Evolutionary conservation across 30 jellyfish, hydroid and myxozoan genomes (phyloP), one percentile per base, ranked within the genome.

Genomic region (Hydractinia symbiolongicarpus): DNA sequence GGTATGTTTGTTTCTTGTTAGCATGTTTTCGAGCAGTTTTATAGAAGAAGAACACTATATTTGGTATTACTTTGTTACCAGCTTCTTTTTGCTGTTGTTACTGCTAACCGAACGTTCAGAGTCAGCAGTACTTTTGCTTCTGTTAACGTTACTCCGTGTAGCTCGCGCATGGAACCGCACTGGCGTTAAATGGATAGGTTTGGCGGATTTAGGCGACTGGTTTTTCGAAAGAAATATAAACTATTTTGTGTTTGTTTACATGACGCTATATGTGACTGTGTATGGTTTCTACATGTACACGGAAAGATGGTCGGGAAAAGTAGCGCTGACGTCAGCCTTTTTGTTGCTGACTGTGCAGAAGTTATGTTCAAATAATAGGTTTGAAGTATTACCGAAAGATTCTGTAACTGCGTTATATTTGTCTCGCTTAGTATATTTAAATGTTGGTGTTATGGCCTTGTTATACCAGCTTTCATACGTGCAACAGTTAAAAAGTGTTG

Each of bases 11-110:
- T 9, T 76, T 8, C 52, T 56, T 5, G 52, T 19, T 6, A 55
- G 78, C 56, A 52, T 64, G 10, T 54, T 53, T 53, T 91, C 98
- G 14, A 86, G 83, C 49, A 91, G 98, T 72, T 86, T 73, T 76
- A 86, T 91, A 67, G 98, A 91, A 69, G 98, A 91, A 62, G 98
- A 91, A 54, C 98, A 91, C 53, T 94, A 86, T 51, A 44, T 72
- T 7, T 91, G 97, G 97, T 90, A 91, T 67, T 91, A 50, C 16
- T 75, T 66, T 13, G 11, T 72, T 8, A 4, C 67, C 13, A 5
- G 89, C 10, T 5, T 78, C 50, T 17, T 73, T 9, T 54, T 82
- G 8, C 61, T 86, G 70, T 21, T 89, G 5, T 54, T 61, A 50
- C 8, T 62, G 13, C 53, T 76, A 57, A 8, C 61, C 17, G 4